Percentiles rank a stretch among this genome's conserved stretches.
phyloP scores from a whole-genome alignment of 2,113 vertebrate genomes.

The Murina feae region DNA sequence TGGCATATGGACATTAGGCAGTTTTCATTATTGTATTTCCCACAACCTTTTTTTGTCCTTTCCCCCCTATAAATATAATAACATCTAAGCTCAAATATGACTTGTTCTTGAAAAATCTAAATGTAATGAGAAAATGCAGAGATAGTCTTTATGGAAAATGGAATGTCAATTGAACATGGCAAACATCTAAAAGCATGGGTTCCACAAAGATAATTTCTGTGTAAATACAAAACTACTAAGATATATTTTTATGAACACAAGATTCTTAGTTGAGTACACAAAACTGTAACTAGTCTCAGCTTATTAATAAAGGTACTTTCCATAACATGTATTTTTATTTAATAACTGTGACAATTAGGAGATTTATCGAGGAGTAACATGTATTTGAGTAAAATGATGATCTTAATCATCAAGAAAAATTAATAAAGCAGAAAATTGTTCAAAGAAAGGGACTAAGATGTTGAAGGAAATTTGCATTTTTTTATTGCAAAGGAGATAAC shows the following conservation, averaged over 20 bases:
- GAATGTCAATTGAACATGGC: neutral
- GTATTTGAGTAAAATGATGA: neutral
- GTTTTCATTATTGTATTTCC: neutral
- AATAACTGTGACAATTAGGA: neutral
- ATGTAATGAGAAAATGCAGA: neutral
- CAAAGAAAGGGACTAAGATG: neutral
- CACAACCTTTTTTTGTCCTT: neutral
- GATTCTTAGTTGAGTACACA: neutral
- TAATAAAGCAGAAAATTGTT: neutral
- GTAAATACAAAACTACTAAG: neutral
- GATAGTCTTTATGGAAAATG: neutral
- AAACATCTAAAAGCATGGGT: neutral
- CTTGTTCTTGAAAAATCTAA: neutral
- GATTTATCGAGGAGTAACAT: neutral
- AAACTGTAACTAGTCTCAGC: neutral
- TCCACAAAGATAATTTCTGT: neutral
- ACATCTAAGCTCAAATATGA: neutral
- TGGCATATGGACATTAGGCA: too few species aligned
- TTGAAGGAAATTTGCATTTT: neutral
- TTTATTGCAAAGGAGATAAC: neutral
- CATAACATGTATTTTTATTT: neutral
- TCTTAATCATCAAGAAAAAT: neutral
- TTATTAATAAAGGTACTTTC: neutral
- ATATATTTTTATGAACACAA: neutral
- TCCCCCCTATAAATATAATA: neutral